Conservation (phyloP, 2,113 vertebrate species). For the Rhea pennata region DNA sequence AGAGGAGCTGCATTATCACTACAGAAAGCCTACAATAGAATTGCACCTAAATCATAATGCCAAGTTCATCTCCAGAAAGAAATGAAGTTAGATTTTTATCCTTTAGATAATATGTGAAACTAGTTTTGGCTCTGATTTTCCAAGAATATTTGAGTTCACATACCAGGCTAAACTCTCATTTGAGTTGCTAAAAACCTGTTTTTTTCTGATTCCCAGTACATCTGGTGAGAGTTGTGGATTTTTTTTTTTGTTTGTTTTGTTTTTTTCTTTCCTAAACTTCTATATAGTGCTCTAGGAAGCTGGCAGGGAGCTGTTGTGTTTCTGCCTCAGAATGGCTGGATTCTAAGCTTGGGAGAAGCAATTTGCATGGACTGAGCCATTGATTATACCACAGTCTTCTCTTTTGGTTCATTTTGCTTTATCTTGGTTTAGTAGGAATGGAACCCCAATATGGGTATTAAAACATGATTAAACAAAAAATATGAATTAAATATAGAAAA, state of each 20-base stretch:
- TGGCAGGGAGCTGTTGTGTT: background rate
- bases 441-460: background rate
- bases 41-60: background rate
- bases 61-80: background rate
- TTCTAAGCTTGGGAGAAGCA: background rate
- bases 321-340: background rate
- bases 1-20: background rate
- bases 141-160: background rate
- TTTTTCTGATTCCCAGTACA: background rate
- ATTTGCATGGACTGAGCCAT: background rate
- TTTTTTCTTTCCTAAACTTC: background rate
- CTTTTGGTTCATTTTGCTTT: background rate
- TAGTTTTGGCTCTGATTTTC: background rate
- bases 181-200: background rate
- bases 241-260: background rate
- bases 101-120: background rate
- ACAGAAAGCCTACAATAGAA: background rate
- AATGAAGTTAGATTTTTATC: background rate
- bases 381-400: background rate
- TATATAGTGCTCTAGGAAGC: background rate
- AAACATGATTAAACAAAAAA: background rate
- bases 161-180: constrained; percentile 19
- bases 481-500: background rate
- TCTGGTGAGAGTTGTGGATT: background rate
- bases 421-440: background rate